Base-by-base conservation (phyloP, 1,140 invertebrate species). In the Neodiprion fabricii region DNA sequence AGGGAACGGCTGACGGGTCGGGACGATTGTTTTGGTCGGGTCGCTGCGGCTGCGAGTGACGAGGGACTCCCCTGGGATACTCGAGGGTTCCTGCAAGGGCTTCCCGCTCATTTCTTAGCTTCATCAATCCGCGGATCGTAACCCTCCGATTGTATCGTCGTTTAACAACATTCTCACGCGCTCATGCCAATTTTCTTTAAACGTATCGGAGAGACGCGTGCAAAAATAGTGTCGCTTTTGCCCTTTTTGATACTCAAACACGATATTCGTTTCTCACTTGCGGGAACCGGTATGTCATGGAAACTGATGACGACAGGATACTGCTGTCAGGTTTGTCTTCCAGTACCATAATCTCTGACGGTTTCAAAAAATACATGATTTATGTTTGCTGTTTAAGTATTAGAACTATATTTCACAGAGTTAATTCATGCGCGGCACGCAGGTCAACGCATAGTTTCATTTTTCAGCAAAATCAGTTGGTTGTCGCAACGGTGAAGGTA, bases 11-110 rank as follows among this genome's bases (percentile, higher is more conserved):
- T 47, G 67, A 69, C 67, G 67, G 67, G 17, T 21, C 67, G 67
- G 67, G 21, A 11, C 67, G 67, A 69, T 69, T 69, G 67, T 69
- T 69, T 69, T 61, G 53, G 53, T 61, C 67, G 67, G 67, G 40
- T 69, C 67, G 67, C 40, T 23, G 67, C 67, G 67, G 67, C 67
- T 47, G 9, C 11, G 17, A 69, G 67, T 69, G 67, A 69, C 67
- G 67, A 69, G 67, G 40, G 67, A 47, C 67, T 23, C 67, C 67
- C 67, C 3, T 21, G 67, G 67, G 67, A 23, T 12, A 11, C 67
- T 14, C 23, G 17, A 47, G 40, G 67, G 67, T 21, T 69, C 11
- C 67, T 69, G 23, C 21, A 69, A 69, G 7, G 67, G 67, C 21
- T 47, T 61, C 21, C 40, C 3, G 21, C 11, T 69, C 11, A 69